Conservation (phyloP, 2,888 invertebrate genomes). For the Trichopoda pennipes region DNA sequence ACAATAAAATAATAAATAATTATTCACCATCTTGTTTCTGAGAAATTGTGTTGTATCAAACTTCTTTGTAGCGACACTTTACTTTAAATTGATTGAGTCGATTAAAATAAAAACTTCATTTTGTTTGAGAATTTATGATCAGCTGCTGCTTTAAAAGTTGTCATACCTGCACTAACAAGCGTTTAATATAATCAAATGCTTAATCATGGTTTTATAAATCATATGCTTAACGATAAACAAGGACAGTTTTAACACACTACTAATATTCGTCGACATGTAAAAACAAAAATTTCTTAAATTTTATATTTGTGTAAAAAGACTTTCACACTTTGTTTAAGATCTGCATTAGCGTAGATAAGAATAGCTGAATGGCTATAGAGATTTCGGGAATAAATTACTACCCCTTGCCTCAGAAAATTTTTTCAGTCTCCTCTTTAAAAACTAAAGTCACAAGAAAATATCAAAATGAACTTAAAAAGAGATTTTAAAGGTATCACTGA, state of each 20-base stretch:
- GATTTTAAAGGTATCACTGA: neutral
- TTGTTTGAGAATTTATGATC: conserved; percentile 1
- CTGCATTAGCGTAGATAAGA: too few species aligned
- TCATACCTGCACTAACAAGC: conserved; percentile 25
- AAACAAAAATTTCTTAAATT: too few species aligned
- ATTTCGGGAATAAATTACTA: too few species aligned
- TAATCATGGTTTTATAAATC: conserved; percentile 6
- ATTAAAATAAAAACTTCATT: neutral
- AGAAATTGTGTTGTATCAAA: conserved; percentile 44
- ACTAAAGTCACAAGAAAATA: too few species aligned
- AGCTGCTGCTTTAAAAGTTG: conserved; percentile 17
- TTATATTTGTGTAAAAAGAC: too few species aligned
- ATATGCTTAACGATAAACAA: neutral
- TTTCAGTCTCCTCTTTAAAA: too few species aligned
- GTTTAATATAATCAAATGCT: conserved; percentile 32
- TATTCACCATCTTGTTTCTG: conserved; percentile 47
- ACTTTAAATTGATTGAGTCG: conserved; percentile 3
- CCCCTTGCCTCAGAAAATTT: too few species aligned
- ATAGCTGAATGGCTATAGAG: too few species aligned
- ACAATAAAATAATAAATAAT: conserved; percentile 44
- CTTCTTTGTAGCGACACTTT: conserved; percentile 19
- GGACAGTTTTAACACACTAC: too few species aligned
- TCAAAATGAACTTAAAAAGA: too few species aligned
- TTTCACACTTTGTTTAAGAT: too few species aligned
- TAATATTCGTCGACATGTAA: too few species aligned